Percentiles rank a stretch among this genome's conserved stretches.
phyloP scores from a whole-genome alignment of 2,888 invertebrate species.

The Heliconius aoede region DNA sequence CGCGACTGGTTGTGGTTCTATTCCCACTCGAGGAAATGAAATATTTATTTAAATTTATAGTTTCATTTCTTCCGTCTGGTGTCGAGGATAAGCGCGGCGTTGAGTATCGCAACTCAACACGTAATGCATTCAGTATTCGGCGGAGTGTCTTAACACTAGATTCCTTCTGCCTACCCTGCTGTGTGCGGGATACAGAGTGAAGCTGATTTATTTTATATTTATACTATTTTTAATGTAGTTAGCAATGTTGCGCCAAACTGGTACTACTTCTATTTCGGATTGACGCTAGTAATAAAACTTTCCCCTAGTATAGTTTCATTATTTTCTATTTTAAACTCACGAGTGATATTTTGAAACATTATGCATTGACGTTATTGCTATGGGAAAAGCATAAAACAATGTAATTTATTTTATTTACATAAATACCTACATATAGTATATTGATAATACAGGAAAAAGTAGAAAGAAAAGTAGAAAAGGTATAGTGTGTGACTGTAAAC shows the following conservation, averaged over 20 bases:
- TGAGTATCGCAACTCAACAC: too few relatives aligned
- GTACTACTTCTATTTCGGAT: neutral
- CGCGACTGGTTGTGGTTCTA: too few relatives aligned
- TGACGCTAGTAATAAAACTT: constrained; percentile 7
- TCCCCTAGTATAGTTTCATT: neutral
- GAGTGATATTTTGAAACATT: neutral
- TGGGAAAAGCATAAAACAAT: neutral
- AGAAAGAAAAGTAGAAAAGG: neutral
- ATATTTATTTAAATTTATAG: too few relatives aligned
- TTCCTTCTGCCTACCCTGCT: too few relatives aligned
- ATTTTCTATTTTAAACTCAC: neutral
- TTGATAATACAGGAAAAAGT: neutral
- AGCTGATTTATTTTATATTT: neutral
- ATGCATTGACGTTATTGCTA: neutral
- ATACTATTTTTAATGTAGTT: neutral
- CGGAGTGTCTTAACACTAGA: too few relatives aligned
- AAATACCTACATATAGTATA: neutral
- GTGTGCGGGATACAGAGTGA: too few relatives aligned
- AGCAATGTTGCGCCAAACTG: neutral
- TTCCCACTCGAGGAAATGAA: too few relatives aligned
- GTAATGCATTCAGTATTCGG: too few relatives aligned
- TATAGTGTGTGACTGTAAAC: too few relatives aligned
- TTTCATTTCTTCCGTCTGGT: too few relatives aligned
- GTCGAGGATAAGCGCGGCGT: too few relatives aligned
- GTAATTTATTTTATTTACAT: neutral